phyloP scores from a whole-genome alignment of 2,888 invertebrate species.

The Gisinianus flammeolus region DNA sequence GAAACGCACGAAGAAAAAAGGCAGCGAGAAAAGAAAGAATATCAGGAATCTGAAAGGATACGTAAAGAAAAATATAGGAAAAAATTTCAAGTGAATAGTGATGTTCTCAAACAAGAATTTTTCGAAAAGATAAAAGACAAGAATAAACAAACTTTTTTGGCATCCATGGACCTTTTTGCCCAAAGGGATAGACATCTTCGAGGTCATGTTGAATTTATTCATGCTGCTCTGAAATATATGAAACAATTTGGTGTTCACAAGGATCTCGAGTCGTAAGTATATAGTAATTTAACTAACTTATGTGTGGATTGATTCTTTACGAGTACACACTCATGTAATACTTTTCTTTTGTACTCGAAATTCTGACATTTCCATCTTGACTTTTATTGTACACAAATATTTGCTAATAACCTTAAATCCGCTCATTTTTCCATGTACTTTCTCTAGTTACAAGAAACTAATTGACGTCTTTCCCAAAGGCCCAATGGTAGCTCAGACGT shows the following conservation, averaged over 20 bases:
- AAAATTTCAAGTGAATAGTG: constrained; percentile 30
- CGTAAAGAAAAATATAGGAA: not conserved
- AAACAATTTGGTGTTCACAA: constrained; percentile 86
- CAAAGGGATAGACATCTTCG: constrained; percentile 72
- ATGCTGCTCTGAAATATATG: constrained; percentile 86
- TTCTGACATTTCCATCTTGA: not conserved
- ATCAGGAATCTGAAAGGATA: not conserved
- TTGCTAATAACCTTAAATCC: not conserved
- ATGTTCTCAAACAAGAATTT: constrained; percentile 44
- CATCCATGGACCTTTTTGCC: constrained; percentile 77
- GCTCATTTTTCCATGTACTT: not conserved
- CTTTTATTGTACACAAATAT: too few relatives aligned
- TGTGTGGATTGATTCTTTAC: too few relatives aligned
- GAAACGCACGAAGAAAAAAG: not conserved
- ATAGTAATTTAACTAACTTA: not conserved
- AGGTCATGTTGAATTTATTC: constrained; percentile 94
- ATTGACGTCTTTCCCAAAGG: constrained; percentile 88
- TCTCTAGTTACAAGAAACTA: constrained; percentile 75
- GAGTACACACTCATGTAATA: too few relatives aligned
- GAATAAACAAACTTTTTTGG: constrained; percentile 72
- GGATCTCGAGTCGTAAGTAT: constrained; percentile 69
- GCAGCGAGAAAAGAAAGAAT: not conserved
- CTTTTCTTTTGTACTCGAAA: not conserved
- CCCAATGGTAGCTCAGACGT: constrained; percentile 80
- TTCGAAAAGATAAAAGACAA: constrained; percentile 65